Base-by-base conservation (phyloP, 2,888 invertebrate genomes). In the Panopea generosa region DNA sequence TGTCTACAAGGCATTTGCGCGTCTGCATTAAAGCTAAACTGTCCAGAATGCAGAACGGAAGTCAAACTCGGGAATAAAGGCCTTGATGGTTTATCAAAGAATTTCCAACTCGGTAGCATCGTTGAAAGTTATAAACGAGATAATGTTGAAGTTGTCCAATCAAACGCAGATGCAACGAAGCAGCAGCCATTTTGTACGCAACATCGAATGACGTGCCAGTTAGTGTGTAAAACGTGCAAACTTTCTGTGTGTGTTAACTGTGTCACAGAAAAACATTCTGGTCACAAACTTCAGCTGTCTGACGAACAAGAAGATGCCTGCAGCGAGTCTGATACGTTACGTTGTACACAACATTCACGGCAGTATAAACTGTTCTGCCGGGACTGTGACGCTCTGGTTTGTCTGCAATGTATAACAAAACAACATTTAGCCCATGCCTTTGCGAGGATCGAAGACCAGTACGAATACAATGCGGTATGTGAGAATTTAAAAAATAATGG, bases 41-140 rank as follows among this genome's bases (percentile, higher is more conserved):
- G 79, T 40, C 79, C 79, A n/a, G 79, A 79, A 33, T 79, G 79
- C 22, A 45, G 79, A 2, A 50, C 38, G 20, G 68, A 71, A n/a
- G 67, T 71, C n/a, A 62, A 71, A 52, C 68, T 79, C 14, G 79
- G 71, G 14, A 59, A 50, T n/a, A 65, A 61, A 11, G 79, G 79
- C 2, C 47, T 79, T 27, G 68, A 63, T 27, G 55, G 52, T 0
- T 40, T 79, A 18, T 63, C 75, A 1, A 67, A 56, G 53, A 79
- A 79, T 55, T 74, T 79, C 38, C 79, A 79, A 24, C 68, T 79
- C 0, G 74, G 60, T 18, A 56, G 65, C 18, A 79, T 79, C 24
- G 79, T 79, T 24, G 67, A 75, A 1, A 75, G 60, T 27, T 79
- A 71, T 47, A 67, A 56, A 33, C 55, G 40, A 22, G 69, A 72